Conservation (phyloP, 2,797 vertebrate genomes). For the Myotis pilosus region DNA sequence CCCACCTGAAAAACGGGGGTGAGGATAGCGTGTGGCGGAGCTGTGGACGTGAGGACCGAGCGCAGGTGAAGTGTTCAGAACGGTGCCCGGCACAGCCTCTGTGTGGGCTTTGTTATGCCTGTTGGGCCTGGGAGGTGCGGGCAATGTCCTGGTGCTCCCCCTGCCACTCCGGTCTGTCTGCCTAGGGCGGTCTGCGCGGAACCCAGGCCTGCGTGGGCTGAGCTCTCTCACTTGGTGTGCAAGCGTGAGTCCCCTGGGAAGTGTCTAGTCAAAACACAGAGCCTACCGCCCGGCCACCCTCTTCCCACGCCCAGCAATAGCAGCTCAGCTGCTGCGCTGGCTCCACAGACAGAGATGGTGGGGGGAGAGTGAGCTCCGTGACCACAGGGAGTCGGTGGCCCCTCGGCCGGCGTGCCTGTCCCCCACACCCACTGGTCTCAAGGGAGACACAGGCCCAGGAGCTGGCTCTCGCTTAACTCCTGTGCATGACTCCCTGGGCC, state of each 20-base stretch:
- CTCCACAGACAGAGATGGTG: background rate
- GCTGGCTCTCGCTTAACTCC: background rate
- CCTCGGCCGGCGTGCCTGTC: background rate
- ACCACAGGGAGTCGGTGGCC: background rate
- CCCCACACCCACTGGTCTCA: background rate
- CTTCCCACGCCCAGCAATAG: background rate
- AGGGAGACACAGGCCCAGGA: background rate
- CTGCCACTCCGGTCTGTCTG: background rate
- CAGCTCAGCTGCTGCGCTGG: background rate
- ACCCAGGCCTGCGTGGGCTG: background rate
- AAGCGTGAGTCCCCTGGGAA: background rate
- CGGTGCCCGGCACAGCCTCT: rapidly evolving
- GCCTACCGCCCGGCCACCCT: background rate
- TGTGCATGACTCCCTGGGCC: background rate
- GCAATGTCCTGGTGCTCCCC: background rate
- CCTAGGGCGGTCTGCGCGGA: background rate
- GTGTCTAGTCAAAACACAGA: conserved; percentile 52
- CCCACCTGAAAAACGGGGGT: background rate
- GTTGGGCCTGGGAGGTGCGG: background rate
- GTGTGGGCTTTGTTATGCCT: background rate
- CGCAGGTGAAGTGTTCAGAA: background rate
- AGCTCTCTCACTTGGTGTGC: conserved; percentile 3
- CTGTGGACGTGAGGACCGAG: background rate
- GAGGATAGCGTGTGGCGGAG: background rate
- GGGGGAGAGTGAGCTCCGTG: background rate